Evolutionary conservation across 2,888 invertebrate genomes (phyloP), one percentile per base, ranked within the genome.

Genomic region (Microplitis deprimator): DNA sequence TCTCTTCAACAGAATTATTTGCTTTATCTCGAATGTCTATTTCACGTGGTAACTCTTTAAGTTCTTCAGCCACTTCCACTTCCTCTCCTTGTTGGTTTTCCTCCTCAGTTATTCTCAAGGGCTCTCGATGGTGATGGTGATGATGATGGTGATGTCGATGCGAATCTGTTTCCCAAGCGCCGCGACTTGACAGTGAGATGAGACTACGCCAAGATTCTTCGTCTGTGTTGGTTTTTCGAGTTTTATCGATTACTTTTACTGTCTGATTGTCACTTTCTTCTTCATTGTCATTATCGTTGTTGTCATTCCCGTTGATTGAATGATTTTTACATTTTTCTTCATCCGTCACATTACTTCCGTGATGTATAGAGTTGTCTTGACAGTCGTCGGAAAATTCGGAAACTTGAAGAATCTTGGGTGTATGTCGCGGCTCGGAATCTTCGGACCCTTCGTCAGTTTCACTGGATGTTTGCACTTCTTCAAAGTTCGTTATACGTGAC

Each of bases 251-350:
- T 74, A 69, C 76, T 75, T 65, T 50, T 8, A 13, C 4, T 13
- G 50, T 8, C 13, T 50, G 50, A 13, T 13, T 50, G 50, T 62
- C 13, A 68, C 61, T 39, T 69, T 59, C 69, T 77, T 64, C 68
- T 65, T 75, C 20, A 67, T 20, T 17, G 69, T 75, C 20, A 70
- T 60, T 38, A 2, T 75, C 17, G 39, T 68, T 77, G 75, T 5
- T 13, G 10, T 50, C 50, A 13, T 50, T 50, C 76, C 50, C 78
- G 38, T 73, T 62, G 7, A 60, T 73, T 16, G 79, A 75, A 64
- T 81, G 78, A 68, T 77, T 81, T 38, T 80, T 81, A 61, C 84
- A 86, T 81, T 85, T 86, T 77, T 87, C 86, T 75, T 83, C 84
- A 77, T 85, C 84, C n/a, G 84, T 84, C 0, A 79, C 72, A 68